Evolutionary conservation across 2,797 vertebrate species (phyloP).

Genomic region (Iguana delicatissima): DNA sequence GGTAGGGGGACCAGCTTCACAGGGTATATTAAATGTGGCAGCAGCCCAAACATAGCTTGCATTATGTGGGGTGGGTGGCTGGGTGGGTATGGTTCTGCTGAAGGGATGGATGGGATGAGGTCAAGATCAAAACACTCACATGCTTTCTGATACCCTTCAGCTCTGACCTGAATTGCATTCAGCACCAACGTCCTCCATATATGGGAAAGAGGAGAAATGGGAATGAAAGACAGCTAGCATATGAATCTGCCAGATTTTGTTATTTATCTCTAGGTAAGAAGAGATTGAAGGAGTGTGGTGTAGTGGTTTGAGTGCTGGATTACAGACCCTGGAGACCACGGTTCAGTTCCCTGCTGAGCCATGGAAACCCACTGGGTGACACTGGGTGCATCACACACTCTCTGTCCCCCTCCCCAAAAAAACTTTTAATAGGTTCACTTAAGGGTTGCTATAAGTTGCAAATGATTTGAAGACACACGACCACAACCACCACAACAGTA

Average conservation of each 20-base stretch:
- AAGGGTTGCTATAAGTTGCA: no score
- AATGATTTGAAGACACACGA: no score
- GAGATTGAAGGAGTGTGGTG: no score
- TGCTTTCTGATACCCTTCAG: background rate
- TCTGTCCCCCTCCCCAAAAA: no score
- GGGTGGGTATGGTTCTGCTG: background rate
- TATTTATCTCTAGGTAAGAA: background rate
- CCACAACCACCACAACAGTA: no score
- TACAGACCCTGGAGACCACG: no score
- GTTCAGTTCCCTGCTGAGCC: no score
- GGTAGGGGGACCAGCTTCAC: conserved; percentile 77
- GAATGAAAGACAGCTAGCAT: background rate
- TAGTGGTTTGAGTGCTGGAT: no score
- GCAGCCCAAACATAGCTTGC: conserved; percentile 15
- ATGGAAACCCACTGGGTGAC: no score
- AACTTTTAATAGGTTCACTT: no score
- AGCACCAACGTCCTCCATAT: background rate
- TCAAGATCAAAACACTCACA: background rate
- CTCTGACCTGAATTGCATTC: background rate
- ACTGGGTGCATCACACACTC: no score
- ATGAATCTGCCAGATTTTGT: background rate
- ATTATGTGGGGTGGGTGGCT: conserved; percentile 4
- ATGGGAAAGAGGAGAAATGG: background rate
- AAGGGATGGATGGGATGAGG: conserved; percentile 16
- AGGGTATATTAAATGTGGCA: background rate